Percentiles rank a stretch among this genome's conserved stretches.
Evolutionary conservation across 2,113 vertebrate genomes (phyloP).

Genomic region (Caranx melampygus): DNA sequence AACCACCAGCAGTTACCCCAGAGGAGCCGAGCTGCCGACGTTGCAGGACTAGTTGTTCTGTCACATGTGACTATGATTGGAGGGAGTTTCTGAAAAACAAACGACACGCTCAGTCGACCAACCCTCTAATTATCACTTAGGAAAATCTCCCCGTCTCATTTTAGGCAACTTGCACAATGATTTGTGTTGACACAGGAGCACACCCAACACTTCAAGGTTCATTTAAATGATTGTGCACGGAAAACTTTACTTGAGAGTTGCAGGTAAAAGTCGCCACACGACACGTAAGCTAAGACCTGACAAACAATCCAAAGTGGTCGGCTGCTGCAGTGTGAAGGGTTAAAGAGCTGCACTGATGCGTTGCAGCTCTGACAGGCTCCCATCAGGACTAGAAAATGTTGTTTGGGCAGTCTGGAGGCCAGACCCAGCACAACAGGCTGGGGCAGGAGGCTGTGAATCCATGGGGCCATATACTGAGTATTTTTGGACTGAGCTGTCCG

Average conservation of each 20-base stretch:
- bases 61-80: background rate
- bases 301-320: background rate
- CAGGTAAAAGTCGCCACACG: background rate
- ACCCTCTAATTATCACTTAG: constrained; percentile 36
- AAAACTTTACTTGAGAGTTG: background rate
- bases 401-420: constrained; percentile 40
- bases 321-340: background rate
- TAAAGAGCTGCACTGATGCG: background rate
- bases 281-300: background rate
- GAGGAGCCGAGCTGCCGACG: background rate
- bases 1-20: background rate
- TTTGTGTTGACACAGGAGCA: constrained; percentile 22
- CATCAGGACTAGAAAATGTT: constrained; percentile 43
- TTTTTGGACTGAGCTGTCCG: constrained; percentile 25
- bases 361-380: constrained; percentile 1
- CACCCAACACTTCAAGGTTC: constrained; percentile 16
- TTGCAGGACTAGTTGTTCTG: background rate
- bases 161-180: constrained; percentile 23
- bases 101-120: constrained; percentile 17
- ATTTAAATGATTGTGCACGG: background rate
- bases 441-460: constrained; percentile 42
- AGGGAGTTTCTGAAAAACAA: background rate
- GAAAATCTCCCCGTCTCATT: constrained; percentile 23
- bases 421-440: constrained; percentile 55
- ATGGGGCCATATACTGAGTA: constrained; percentile 9